These are phyloP conservation scores for Polyommatus iphigenia DNA, from an alignment of 2,888 invertebrate genomes.

Conservation along the genomic window DNA sequence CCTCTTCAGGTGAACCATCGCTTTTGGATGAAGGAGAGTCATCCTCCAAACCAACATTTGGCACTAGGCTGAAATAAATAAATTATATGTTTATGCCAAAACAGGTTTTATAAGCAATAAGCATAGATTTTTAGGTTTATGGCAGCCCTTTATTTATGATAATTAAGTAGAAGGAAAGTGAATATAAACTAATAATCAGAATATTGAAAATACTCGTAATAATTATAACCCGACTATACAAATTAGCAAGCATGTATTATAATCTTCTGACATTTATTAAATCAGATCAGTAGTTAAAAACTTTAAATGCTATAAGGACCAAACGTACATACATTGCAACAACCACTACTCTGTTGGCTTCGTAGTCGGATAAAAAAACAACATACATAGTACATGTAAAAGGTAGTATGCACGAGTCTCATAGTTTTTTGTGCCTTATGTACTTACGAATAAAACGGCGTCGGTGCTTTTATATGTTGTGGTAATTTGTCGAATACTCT, in stretches of 20 bases:
- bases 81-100: neutral
- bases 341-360: neutral
- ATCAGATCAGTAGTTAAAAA: neutral
- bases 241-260: neutral
- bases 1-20: constrained; percentile 84
- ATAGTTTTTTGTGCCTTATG: constrained; percentile 25
- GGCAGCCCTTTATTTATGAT: neutral
- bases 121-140: neutral
- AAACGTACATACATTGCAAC: neutral
- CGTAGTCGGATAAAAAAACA: neutral
- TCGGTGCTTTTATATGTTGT: constrained; percentile 87
- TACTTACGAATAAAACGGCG: constrained; percentile 95
- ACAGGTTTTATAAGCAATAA: neutral
- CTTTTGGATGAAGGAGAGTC: constrained; percentile 90
- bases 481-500: constrained; percentile 91
- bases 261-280: neutral
- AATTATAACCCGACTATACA: neutral
- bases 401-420: neutral
- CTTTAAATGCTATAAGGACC: neutral
- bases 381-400: neutral
- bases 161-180: neutral
- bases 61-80: constrained; percentile 83
- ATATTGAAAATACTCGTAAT: too few relatives aligned
- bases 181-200: neutral
- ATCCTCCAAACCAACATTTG: constrained; percentile 90